These are phyloP conservation scores for Fukomys damarensis DNA, from an alignment of 2,113 vertebrate species.

Conservation along the genomic window DNA sequence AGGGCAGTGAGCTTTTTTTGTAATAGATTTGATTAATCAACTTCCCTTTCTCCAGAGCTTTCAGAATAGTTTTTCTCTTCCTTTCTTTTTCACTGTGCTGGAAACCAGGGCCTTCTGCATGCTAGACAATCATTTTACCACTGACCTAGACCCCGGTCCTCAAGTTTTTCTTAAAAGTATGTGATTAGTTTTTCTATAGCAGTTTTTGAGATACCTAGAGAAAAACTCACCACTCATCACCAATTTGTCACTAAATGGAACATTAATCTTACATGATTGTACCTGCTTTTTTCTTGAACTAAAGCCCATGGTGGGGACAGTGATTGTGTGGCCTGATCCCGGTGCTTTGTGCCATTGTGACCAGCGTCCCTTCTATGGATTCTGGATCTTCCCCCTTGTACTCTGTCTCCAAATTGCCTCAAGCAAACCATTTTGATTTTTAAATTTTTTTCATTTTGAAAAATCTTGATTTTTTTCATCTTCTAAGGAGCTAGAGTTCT, in stretches of 20 bases:
- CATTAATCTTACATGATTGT: background rate
- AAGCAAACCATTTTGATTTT: background rate
- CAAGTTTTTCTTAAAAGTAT: slow-evolving; percentile 32
- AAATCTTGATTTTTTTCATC: background rate
- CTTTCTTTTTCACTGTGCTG: background rate
- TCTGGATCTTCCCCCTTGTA: background rate
- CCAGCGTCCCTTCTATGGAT: accelerated
- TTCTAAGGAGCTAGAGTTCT: background rate
- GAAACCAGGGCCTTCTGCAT: background rate
- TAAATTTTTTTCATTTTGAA: background rate
- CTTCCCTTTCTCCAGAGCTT: background rate
- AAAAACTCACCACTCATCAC: background rate
- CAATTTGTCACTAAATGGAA: background rate
- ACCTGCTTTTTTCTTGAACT: background rate
- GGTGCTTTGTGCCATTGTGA: accelerated
- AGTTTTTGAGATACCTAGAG: background rate
- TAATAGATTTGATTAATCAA: background rate
- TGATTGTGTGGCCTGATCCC: accelerated
- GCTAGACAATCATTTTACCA: background rate
- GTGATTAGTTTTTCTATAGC: background rate
- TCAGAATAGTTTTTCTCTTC: background rate
- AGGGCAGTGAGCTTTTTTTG: background rate
- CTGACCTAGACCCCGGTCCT: background rate
- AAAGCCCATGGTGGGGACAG: background rate
- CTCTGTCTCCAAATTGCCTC: background rate